These are phyloP conservation scores for Caenorhabditis sp. DNA, from an alignment of 2,888 invertebrate species.

Conservation along the genomic window DNA sequence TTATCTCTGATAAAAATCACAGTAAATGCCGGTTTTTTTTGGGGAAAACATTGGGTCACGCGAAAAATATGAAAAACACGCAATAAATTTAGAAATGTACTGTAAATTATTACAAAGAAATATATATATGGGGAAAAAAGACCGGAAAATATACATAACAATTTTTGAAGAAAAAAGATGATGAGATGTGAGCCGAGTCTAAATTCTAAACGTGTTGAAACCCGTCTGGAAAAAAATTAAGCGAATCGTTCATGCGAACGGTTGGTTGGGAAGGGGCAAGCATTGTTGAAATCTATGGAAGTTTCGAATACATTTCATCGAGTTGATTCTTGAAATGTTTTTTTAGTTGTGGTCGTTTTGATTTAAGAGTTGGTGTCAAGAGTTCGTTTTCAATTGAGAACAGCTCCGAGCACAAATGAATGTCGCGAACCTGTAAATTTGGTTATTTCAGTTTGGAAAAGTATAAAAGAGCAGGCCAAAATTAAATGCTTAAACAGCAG, in stretches of 20 bases:
- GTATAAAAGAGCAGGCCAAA: too few species aligned
- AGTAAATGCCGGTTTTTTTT: conserved; percentile 28
- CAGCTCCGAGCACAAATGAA: conserved; percentile 90
- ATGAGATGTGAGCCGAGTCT: not conserved
- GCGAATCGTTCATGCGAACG: not conserved
- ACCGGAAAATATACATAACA: conserved; percentile 14
- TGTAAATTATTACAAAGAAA: not conserved
- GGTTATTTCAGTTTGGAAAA: too few species aligned
- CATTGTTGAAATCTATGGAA: conserved; percentile 22
- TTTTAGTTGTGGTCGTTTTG: conserved; percentile 80
- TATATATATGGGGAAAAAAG: not conserved
- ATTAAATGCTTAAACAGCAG: too few species aligned
- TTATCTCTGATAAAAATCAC: conserved; percentile 25
- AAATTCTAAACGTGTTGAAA: conserved; percentile 14
- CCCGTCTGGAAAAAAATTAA: conserved; percentile 2
- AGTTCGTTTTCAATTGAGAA: conserved; percentile 96
- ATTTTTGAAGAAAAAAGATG: not conserved
- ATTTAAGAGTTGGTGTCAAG: conserved; percentile 92
- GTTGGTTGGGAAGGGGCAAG: not conserved
- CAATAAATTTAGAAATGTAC: conserved; percentile 1
- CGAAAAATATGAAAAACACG: not conserved
- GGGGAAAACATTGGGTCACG: not conserved
- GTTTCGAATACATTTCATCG: conserved; percentile 58
- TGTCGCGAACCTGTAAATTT: conserved; percentile 77
- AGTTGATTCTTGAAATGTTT: conserved; percentile 52